phyloP scores from a whole-genome alignment of 2,797 vertebrate species.

The Martes flavigula region DNA sequence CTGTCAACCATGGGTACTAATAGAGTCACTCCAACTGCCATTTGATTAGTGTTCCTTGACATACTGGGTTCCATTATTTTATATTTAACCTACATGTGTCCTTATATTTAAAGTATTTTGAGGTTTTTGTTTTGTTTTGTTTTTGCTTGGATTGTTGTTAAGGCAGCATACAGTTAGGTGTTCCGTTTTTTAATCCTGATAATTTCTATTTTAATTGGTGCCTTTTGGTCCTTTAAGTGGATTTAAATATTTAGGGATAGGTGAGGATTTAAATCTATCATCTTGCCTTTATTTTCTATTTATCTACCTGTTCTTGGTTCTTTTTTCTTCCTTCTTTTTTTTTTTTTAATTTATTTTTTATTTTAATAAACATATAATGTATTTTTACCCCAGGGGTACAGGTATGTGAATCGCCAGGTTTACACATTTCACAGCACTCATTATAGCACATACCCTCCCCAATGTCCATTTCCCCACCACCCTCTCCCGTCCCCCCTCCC shows the following conservation, averaged over 20 bases:
- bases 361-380: no score
- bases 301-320: background rate
- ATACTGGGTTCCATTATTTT: background rate
- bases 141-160: background rate
- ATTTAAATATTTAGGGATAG: background rate
- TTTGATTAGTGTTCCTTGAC: background rate
- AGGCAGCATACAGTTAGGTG: background rate
- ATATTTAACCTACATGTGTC: background rate
- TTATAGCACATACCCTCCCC: no score
- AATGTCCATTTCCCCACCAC: no score
- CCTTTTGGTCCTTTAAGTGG: background rate
- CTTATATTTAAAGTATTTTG: background rate
- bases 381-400: no score
- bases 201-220: background rate
- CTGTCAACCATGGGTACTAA: background rate
- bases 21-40: background rate
- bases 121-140: background rate
- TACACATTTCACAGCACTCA: no score
- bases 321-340: background rate
- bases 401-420: no score
- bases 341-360: background rate
- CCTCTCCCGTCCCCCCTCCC: no score
- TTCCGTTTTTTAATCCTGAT: background rate
- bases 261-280: background rate
- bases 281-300: background rate